Evolutionary conservation across 2,888 invertebrate genomes (phyloP).

Genomic region (Ecdyonurus torrentis): DNA sequence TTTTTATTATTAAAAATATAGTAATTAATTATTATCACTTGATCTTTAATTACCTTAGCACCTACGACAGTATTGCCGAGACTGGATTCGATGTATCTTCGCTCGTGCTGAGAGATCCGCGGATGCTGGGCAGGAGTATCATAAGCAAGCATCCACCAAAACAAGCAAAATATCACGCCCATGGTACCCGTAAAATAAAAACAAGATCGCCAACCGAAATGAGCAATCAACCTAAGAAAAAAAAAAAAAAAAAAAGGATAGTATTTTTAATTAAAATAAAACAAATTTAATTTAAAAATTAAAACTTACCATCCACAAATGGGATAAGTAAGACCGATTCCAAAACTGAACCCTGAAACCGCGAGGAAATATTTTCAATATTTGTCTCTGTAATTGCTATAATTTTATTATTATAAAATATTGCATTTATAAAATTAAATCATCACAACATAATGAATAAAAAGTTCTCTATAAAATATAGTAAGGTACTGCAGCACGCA

Average conservation of each 20-base stretch:
- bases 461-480: constrained; percentile 27
- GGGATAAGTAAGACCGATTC: constrained; percentile 52
- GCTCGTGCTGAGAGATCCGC: constrained; percentile 43
- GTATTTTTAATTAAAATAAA: not conserved
- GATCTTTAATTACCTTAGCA: constrained; percentile 22
- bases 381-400: constrained; percentile 13
- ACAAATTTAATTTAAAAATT: not conserved
- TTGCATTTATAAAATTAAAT: constrained; percentile 21
- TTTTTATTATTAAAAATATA: not conserved
- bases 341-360: constrained; percentile 47
- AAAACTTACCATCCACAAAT: constrained; percentile 40
- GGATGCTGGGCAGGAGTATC: constrained; percentile 51
- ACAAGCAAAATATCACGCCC: constrained; percentile 43
- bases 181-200: constrained; percentile 53
- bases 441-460: constrained; percentile 21
- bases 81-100: constrained; percentile 45
- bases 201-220: constrained; percentile 47
- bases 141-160: constrained; percentile 51
- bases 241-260: not conserved
- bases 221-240: constrained; percentile 33
- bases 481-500: constrained; percentile 15
- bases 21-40: not conserved
- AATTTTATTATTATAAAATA: constrained; percentile 14
- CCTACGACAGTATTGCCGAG: constrained; percentile 35
- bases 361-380: too few relatives aligned